A percentile compares a stretch with the other conserved stretches of the same genome.
phyloP scores from a whole-genome alignment of 23 tunicate species.

The Trididemnum miniatum region DNA sequence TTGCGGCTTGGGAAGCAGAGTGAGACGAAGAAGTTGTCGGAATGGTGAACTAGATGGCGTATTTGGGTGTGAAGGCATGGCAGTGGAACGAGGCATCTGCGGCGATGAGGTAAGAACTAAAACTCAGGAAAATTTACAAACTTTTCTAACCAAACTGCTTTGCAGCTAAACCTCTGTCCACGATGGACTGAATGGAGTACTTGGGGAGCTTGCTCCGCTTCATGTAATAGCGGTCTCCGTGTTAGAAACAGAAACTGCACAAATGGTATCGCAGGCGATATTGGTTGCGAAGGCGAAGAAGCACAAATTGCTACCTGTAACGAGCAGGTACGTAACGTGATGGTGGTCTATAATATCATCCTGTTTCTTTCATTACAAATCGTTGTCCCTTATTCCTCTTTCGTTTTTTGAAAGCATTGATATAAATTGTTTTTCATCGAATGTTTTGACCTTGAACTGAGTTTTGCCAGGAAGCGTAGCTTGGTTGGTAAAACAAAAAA shows the following conservation, averaged over 20 bases:
- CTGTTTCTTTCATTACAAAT: too few species aligned
- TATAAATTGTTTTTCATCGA: too few species aligned
- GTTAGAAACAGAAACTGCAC: constrained; percentile 44
- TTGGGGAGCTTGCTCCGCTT: constrained; percentile 39
- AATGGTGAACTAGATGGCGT: constrained; percentile 43
- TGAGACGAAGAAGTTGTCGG: constrained; percentile 49
- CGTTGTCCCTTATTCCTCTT: too few species aligned
- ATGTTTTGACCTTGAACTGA: too few species aligned
- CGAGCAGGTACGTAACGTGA: constrained; percentile 23
- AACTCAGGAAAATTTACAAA: too few species aligned
- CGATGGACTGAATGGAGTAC: constrained; percentile 51
- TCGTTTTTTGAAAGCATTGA: too few species aligned
- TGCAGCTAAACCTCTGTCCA: too few species aligned
- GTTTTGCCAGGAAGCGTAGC: too few species aligned
- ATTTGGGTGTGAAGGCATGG: constrained; percentile 45
- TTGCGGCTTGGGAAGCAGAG: constrained; percentile 66
- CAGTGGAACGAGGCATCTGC: constrained; percentile 47
- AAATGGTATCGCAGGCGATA: constrained; percentile 35
- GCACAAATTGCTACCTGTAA: not conserved
- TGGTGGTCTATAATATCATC: too few species aligned
- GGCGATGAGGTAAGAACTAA: constrained; percentile 50
- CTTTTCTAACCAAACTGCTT: too few species aligned
- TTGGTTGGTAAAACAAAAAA: too few species aligned
- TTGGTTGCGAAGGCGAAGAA: constrained; percentile 52
- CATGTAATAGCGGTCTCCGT: constrained; percentile 64